Evolutionary conservation across 1,140 invertebrate species (phyloP), one percentile per base, ranked within the genome.

Genomic region (Conus betulinus): DNA sequence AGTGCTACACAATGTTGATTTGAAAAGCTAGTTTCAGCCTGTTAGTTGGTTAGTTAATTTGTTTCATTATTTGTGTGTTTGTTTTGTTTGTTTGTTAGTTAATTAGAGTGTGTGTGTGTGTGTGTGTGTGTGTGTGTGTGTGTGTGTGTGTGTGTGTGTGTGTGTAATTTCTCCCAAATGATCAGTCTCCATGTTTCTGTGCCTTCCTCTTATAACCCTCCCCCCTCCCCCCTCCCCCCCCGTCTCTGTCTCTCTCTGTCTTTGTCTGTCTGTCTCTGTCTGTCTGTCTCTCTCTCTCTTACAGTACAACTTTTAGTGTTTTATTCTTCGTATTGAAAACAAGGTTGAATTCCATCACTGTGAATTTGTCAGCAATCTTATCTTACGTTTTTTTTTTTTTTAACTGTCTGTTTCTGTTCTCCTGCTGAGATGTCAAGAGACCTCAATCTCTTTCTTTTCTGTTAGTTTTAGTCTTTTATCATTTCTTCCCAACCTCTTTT

Each of bases 341-440:
- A 52, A 23, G 8, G 88, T 27, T 79, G 39, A 27, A 13, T 25
- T 79, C 51, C 78, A 79, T 27, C 20, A 0, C 20, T 60, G 51
- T 85, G 13, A 20, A 52, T 3, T 55, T n/a, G n/a, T 39, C 39
- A 39, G 3, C 0, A 39, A 39, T 39, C 39, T 39, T 39, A n/a
- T 85, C 11, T 83, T 60, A n/a, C 55, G 53, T 57, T 57, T 63
- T 90, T n/a, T 88, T 63, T 57, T 57, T 63, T 90, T n/a, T 88
- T 74, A 20, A 76, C 67, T 85, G 71, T 87, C 55, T 63, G 1
- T 1, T 1, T 13, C 4, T 11, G 1, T 63, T 20, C 60, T 63
- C 10, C 11, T 63, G 60, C 10, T 63, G 4, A 63, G 11, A 63
- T 63, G 1, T 63, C 17, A 63, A 63, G 17, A 63, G 11, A 11